Evolutionary conservation across 2,797 vertebrate species (phyloP).

Genomic region (Chaunax sp.): DNA sequence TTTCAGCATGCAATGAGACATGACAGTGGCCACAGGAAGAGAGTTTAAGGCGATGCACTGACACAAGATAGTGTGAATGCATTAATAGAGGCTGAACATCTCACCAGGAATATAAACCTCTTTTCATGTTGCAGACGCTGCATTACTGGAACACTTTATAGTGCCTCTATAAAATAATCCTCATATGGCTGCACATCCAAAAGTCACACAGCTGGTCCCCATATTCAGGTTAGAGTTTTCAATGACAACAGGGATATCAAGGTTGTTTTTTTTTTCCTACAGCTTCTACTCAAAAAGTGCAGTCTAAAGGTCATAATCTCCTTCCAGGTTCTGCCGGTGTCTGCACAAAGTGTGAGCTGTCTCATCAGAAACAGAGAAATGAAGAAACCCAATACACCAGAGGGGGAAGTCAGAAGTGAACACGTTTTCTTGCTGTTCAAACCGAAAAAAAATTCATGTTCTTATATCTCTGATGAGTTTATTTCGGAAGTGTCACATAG

Average conservation of each 20-base stretch:
- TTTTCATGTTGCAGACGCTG: conserved; percentile 11
- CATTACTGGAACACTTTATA: conserved; percentile 19
- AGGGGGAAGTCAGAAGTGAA: conserved; percentile 31
- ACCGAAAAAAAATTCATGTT: background rate
- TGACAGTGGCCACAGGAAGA: conserved; percentile 61
- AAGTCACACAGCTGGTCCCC: conserved; percentile 5
- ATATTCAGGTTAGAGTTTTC: conserved; percentile 18
- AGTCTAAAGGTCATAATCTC: conserved; percentile 46
- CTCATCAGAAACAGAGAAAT: conserved; percentile 47
- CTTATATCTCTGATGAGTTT: conserved; percentile 30
- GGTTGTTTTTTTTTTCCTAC: background rate
- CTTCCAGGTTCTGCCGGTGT: conserved; percentile 48
- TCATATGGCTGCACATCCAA: conserved; percentile 11
- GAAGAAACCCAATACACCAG: conserved; percentile 38
- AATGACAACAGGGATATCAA: conserved; percentile 8
- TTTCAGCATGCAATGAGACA: conserved; percentile 52
- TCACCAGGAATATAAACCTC: conserved; percentile 30
- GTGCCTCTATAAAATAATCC: conserved; percentile 21
- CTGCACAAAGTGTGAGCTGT: conserved; percentile 51
- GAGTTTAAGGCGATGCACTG: conserved; percentile 35
- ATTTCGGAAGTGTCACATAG: conserved; percentile 17
- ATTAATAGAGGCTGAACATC: conserved; percentile 36
- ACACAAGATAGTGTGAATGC: conserved; percentile 35
- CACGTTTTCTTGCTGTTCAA: conserved; percentile 23
- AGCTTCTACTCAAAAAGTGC: conserved; percentile 24